Evolutionary conservation across 1,140 invertebrate species (phyloP), one percentile per base, ranked within the genome.

Genomic region (Drosophila bifasciata): DNA sequence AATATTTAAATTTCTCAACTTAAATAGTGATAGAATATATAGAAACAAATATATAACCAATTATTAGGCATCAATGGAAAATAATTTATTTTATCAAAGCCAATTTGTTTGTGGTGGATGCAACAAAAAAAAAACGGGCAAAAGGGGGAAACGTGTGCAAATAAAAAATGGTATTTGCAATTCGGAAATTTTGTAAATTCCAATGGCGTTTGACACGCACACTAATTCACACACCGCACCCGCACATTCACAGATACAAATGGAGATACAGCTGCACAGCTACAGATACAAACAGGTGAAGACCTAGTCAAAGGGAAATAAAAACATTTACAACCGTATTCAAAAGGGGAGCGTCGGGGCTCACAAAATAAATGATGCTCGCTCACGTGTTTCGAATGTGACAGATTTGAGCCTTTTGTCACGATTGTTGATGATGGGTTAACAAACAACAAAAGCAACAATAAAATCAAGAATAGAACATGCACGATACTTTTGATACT

Each of bases 381-480:
- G 59, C 63, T 85, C 81, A 85, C 81, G 81, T 85, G 81, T 85
- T 85, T 70, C 76, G 81, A 85, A 85, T 85, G 81, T 85, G 81
- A 85, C 81, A 85, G 81, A 85, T 85, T 85, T 85, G 78, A 85
- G 81, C 81, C 81, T 70, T 85, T 86, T 85, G 81, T 85, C 81
- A 85, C 80, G 81, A 86, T 81, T 85, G 74, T 80, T 73, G 80
- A 80, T 85, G 81, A 85, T 85, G 81, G 84, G 81, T 85, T 85
- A 86, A 85, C 80, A 85, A 85, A 84, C 79, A 77, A 76, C 75
- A 53, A 69, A 55, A 58, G 49, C 19, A 69, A 57, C 51, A 63
- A 60, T 61, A 71, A 44, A 39, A 39, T 23, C n/a, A 36, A 15
- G n/a, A 1, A 11, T 13, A 13, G 32, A 13, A 4, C 11, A 13